Percentiles rank a stretch among this genome's conserved stretches.
These are phyloP conservation scores for Magallana nippona DNA, from an alignment of 2,888 invertebrate genomes.

Conservation along the genomic window DNA sequence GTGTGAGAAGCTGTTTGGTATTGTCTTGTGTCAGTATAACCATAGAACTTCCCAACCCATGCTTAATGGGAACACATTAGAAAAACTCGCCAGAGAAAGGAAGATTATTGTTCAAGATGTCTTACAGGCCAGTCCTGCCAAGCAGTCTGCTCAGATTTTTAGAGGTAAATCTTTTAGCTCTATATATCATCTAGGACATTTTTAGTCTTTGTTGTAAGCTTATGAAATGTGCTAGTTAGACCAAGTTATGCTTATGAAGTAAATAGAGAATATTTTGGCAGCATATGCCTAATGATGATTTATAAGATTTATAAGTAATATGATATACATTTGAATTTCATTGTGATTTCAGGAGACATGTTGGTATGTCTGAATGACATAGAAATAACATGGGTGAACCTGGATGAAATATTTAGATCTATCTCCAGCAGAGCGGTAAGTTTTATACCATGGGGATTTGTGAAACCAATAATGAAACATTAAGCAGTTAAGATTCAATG, in stretches of 20 bases:
- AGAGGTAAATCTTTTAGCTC: slow-evolving; percentile 61
- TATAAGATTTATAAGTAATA: no score
- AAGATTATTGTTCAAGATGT: slow-evolving; percentile 73
- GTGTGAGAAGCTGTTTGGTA: slow-evolving; percentile 71
- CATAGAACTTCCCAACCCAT: slow-evolving; percentile 51
- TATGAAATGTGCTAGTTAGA: no score
- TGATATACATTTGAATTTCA: not conserved
- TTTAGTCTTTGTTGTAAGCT: no score
- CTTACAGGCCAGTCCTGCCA: slow-evolving; percentile 63
- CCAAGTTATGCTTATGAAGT: no score
- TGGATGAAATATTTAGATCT: slow-evolving; percentile 61
- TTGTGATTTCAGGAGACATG: slow-evolving; percentile 70
- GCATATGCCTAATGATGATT: no score
- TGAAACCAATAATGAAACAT: no score
- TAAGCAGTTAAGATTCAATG: no score
- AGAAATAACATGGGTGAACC: slow-evolving; percentile 67
- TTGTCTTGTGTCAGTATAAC: slow-evolving; percentile 69
- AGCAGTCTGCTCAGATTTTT: slow-evolving; percentile 65
- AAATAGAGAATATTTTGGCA: no score
- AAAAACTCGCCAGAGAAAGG: slow-evolving; percentile 61
- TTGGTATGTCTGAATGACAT: slow-evolving; percentile 68
- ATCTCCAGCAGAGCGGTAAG: slow-evolving; percentile 60
- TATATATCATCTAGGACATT: no score
- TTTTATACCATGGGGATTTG: not conserved
- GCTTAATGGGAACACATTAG: slow-evolving; percentile 57